phyloP scores from a whole-genome alignment of 2,888 invertebrate genomes.

The Apotomis capreana region DNA sequence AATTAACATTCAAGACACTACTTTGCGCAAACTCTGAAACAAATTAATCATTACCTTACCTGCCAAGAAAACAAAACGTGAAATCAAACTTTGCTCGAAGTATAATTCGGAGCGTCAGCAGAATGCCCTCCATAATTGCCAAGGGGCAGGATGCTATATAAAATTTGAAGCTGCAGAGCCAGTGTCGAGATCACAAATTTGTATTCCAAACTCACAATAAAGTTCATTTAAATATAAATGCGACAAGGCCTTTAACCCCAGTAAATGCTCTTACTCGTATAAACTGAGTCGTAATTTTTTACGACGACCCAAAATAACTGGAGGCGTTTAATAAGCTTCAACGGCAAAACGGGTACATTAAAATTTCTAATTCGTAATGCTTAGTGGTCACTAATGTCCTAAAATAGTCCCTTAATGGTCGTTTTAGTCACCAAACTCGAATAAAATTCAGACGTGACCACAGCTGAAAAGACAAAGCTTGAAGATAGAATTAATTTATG shows the following conservation, averaged over 20 bases:
- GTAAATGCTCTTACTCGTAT: conserved; percentile 70
- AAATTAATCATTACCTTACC: conserved; percentile 39
- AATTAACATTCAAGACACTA: conserved; percentile 38
- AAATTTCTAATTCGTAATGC: conserved; percentile 48
- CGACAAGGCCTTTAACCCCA: conserved; percentile 70
- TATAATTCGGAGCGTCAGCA: conserved; percentile 22
- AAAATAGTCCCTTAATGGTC: conserved; percentile 21
- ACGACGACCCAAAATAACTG: conserved; percentile 65
- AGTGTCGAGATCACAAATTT: conserved; percentile 74
- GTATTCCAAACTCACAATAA: conserved; percentile 77
- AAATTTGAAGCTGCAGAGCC: conserved; percentile 62
- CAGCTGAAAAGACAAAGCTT: conserved; percentile 10
- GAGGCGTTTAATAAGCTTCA: conserved; percentile 63
- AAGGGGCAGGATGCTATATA: conserved; percentile 44
- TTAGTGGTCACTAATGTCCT: conserved; percentile 35
- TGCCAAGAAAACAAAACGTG: conserved; percentile 39
- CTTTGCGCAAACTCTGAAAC: conserved; percentile 22
- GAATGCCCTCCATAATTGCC: conserved; percentile 33
- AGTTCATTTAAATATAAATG: conserved; percentile 80
- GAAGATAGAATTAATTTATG: conserved; percentile 3
- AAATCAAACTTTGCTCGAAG: conserved; percentile 36
- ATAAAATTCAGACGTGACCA: conserved; percentile 32
- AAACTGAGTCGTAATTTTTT: conserved; percentile 71
- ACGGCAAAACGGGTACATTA: conserved; percentile 55
- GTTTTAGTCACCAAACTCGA: conserved; percentile 19